A percentile compares a stretch with the other conserved stretches of the same genome.
Conservation (phyloP, 1,140 invertebrate species). For the Riptortus pedestris region DNA sequence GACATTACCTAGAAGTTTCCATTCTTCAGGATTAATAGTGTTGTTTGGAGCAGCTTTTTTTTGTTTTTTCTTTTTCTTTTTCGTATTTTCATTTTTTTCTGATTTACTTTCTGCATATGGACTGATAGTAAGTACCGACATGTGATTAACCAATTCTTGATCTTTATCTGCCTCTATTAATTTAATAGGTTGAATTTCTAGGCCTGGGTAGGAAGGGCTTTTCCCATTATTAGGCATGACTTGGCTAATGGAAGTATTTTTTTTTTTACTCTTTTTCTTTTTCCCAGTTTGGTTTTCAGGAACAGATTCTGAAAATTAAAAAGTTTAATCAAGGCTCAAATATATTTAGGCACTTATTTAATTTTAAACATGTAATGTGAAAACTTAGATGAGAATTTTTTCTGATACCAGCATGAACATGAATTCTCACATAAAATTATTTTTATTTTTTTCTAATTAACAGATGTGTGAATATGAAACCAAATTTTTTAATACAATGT, state of each 20-base stretch:
- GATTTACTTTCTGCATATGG: conserved; percentile 17
- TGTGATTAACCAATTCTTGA: conserved; percentile 15
- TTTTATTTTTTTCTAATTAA: too few relatives aligned
- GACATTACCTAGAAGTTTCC: conserved; percentile 17
- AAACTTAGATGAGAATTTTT: too few relatives aligned
- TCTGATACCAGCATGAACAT: too few relatives aligned
- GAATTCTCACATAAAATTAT: too few relatives aligned
- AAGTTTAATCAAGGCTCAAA: background rate
- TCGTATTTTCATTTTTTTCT: conserved; percentile 14
- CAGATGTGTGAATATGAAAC: too few relatives aligned
- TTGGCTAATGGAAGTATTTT: conserved; percentile 39
- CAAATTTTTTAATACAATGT: too few relatives aligned
- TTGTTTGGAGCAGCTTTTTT: conserved; percentile 24
- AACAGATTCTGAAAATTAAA: conserved; percentile 6
- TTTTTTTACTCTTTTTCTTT: conserved; percentile 51
- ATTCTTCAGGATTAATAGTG: conserved; percentile 21
- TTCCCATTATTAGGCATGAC: background rate
- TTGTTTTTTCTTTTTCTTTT: conserved; percentile 33
- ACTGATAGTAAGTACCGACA: conserved; percentile 23
- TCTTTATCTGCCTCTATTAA: background rate
- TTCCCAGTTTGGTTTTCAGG: conserved; percentile 34
- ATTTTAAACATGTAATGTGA: too few relatives aligned
- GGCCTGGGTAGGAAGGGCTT: conserved; percentile 8
- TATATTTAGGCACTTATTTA: too few relatives aligned
- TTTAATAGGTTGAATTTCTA: conserved; percentile 19